phyloP scores from a whole-genome alignment of 2,113 vertebrate genomes.

The Euleptes europaea region DNA sequence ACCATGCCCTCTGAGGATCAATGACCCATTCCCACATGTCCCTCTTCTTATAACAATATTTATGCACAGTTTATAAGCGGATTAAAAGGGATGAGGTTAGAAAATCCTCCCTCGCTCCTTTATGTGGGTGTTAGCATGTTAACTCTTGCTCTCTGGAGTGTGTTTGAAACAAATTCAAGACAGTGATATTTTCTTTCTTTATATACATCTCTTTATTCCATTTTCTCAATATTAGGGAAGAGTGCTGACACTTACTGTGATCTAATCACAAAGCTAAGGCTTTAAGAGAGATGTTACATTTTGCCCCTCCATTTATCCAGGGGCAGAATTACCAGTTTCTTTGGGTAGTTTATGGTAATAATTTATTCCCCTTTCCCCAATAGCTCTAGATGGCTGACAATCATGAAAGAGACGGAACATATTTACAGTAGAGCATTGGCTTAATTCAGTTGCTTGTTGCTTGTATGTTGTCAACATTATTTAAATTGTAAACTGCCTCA shows the following conservation, averaged over 20 bases:
- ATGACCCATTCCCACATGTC: slow-evolving; percentile 53
- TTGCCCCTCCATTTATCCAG: slow-evolving; percentile 53
- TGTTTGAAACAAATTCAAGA: not conserved
- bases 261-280: slow-evolving; percentile 49
- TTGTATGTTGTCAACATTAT: too few relatives aligned
- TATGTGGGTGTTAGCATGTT: slow-evolving; percentile 3
- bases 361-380: too few relatives aligned
- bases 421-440: too few relatives aligned
- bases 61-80: slow-evolving; percentile 32
- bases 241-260: slow-evolving; percentile 55
- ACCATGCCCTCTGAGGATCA: slow-evolving; percentile 51
- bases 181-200: slow-evolving; percentile 19
- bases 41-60: slow-evolving; percentile 61
- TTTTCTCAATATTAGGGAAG: slow-evolving; percentile 46
- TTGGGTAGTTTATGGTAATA: too few relatives aligned
- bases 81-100: slow-evolving; percentile 9
- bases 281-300: slow-evolving; percentile 52
- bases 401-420: too few relatives aligned
- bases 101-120: not conserved
- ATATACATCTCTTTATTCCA: not conserved
- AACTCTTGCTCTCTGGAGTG: slow-evolving; percentile 15
- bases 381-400: too few relatives aligned
- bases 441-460: too few relatives aligned
- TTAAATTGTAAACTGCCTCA: too few relatives aligned
- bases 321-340: too few relatives aligned